phyloP scores from a whole-genome alignment of 2,888 invertebrate species.

The Syritta pipiens region DNA sequence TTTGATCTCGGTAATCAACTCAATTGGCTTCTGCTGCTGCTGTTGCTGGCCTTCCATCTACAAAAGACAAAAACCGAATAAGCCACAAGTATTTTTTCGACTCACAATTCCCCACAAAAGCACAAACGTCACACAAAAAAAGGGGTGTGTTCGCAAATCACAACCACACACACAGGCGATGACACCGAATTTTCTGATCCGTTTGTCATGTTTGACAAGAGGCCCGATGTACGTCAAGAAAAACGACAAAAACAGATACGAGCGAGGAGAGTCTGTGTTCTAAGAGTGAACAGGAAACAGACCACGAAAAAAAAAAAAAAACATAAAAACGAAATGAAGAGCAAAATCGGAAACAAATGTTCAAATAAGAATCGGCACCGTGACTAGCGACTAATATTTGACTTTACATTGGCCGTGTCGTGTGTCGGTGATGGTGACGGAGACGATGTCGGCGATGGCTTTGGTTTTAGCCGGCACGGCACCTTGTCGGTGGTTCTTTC shows the following conservation, averaged over 20 bases:
- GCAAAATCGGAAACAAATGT: conserved; percentile 71
- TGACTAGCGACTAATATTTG: conserved; percentile 63
- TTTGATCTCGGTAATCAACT: conserved; percentile 67
- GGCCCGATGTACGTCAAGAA: no score
- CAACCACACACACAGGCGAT: background rate
- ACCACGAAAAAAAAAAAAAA: conserved; percentile 48
- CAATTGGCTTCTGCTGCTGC: conserved; percentile 70
- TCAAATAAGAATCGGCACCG: conserved; percentile 74
- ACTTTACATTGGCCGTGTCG: conserved; percentile 45
- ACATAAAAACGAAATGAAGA: no score
- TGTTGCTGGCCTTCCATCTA: conserved; percentile 78
- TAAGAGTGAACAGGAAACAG: conserved; percentile 33
- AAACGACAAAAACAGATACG: background rate
- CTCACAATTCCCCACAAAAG: no score
- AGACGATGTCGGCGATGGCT: conserved; percentile 21
- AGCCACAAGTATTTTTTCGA: no score
- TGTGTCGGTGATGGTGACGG: conserved; percentile 51
- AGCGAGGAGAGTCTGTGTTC: background rate
- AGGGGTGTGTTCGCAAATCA: conserved; percentile 12
- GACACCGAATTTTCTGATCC: conserved; percentile 38
- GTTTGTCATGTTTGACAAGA: conserved; percentile 30
- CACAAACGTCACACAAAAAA: background rate
- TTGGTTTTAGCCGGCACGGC: background rate
- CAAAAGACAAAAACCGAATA: conserved; percentile 73
- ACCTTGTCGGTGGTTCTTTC: conserved; percentile 9